Evolutionary conservation across 2,113 vertebrate species (phyloP), one percentile per base, ranked within the genome.

Genomic region (Indicator maculatus): DNA sequence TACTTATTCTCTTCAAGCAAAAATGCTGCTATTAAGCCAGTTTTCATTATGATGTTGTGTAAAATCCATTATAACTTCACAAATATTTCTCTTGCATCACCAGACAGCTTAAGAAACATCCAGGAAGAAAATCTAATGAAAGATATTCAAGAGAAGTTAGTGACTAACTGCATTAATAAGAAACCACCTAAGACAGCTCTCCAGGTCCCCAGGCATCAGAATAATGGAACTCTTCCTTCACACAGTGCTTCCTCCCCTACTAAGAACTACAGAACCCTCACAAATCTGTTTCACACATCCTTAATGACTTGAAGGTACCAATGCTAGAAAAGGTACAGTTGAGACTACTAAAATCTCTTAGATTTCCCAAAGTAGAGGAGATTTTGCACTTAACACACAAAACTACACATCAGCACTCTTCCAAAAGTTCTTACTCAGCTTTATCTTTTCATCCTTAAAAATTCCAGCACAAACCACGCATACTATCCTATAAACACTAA

Each of bases 21-120:
- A 97, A 97, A 94, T 60, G 93, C 83, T 97, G 91, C 61, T 96
- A 81, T 33, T 77, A 72, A 85, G 95, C 95, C 97, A 98, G 96
- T 97, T 88, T 79, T 96, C 9, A 85, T 96, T 97, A 93, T 9
- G 75, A 63, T 86, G 88, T 30, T 88, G 96, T 15, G 60, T 94
- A 96, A 97, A 97, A 98, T 97, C 97, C 98, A 98, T 98, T 95
- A 97, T 98, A 96, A 94, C 93, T 90, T 96, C 91, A 96, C 93
- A 92, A 89, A 56, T 77, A 58, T 65, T 83, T 97, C 83, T 93
- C 91, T 95, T 96, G 91, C 94, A 88, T 97, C 96, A 83, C 87
- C 75, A 92, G 89, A 96, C 55, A 74, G 92, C 80, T 95, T 92
- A 92, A 95, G 87, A 96, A 94, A 86, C 89, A 93, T 95, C 94